Base-by-base conservation (phyloP, 2,113 vertebrate species). In the Callospermophilus lateralis region DNA sequence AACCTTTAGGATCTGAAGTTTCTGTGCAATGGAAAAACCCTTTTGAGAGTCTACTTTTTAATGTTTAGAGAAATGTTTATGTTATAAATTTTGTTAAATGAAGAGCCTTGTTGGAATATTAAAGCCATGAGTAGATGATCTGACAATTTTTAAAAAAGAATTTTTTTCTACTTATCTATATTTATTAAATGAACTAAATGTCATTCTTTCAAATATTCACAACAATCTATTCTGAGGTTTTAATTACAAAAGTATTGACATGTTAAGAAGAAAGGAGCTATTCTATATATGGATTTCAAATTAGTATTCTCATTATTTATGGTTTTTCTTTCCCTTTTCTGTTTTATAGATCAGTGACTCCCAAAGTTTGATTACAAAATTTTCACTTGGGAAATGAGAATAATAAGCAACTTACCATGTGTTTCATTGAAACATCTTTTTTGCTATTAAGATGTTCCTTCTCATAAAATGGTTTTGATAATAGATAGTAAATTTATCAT, bases 241-340 rank as follows among this genome's bases (percentile, higher is more conserved):
- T 81, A 89, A 94, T 86, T 86, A 67, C 68, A 92, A 91, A 89
- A 83, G 68, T 20, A 90, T 26, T 91, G 63, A 51, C 32, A 81
- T 48, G 32, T 45, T 74, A n/a, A 94, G 42, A 80, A 93, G 22
- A 6, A 9, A 81, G 12, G 19, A 3, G 34, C 28, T 88, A 34
- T 39, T 72, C 30, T 68, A 72, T 22, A 48, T 45, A 80, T 26
- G 73, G 45, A 24, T 72, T 12, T 90, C 65, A 92, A 76, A 76
- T 90, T 73, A 95, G 37, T 87, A 16, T n/a, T 63, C 85, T 68
- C n/a, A 77, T 67, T 61, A 81, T 30, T 96, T 83, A 92, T 30
- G 87, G 12, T 48, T 48, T 92, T 19, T 79, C 32, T 72, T 89
- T 76, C 15, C 5, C 19, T 86, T 22, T 83, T 74, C 37, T 74